These are phyloP conservation scores for Ceriagrion tenellum DNA, from an alignment of 2,888 invertebrate species.

Conservation along the genomic window DNA sequence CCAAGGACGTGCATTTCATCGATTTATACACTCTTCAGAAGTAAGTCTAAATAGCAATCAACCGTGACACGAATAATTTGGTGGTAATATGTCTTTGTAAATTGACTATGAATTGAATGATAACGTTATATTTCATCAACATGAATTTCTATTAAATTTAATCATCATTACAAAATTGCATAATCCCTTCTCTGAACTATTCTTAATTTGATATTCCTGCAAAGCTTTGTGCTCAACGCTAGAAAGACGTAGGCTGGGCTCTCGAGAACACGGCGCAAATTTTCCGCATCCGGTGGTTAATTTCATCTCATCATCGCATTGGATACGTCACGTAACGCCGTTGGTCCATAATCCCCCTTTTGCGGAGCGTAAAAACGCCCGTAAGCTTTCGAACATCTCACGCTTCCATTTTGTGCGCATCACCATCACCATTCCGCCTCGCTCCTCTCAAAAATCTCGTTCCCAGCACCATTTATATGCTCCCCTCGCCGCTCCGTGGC, in stretches of 20 bases:
- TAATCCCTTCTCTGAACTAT: no score
- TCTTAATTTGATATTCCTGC: background rate
- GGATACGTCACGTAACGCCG: background rate
- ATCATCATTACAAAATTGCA: no score
- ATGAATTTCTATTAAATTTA: no score
- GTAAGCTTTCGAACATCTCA: background rate
- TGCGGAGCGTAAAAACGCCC: background rate
- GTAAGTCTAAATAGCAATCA: no score
- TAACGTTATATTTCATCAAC: no score
- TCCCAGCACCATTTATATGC: background rate
- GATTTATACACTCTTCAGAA: no score
- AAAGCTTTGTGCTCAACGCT: background rate
- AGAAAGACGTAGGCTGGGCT: background rate
- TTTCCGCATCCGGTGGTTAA: background rate
- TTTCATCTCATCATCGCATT: background rate
- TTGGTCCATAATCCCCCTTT: background rate
- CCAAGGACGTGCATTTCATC: no score
- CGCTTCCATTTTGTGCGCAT: background rate
- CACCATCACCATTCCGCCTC: background rate
- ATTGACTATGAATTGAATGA: no score
- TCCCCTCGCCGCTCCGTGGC: background rate
- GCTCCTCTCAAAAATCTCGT: background rate
- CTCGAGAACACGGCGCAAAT: background rate
- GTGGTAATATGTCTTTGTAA: no score
- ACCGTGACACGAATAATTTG: no score